A percentile compares a stretch with the other conserved stretches of the same genome.
phyloP scores from a whole-genome alignment of 2,888 invertebrate genomes.

The Icerya purchasi region DNA sequence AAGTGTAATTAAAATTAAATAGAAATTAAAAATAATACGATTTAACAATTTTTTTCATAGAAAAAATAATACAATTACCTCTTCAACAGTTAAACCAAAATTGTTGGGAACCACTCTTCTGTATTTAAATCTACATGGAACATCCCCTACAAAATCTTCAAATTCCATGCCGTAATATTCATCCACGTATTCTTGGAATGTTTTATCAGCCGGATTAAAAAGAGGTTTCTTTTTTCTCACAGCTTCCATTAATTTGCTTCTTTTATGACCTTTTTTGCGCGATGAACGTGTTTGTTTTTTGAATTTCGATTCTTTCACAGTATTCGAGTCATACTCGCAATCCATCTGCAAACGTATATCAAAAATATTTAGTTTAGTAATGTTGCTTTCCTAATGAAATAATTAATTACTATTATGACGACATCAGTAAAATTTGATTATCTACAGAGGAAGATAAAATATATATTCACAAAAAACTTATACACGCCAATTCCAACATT shows the following conservation, averaged over 20 bases:
- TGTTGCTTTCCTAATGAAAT: too few species aligned
- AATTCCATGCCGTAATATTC: slow-evolving; percentile 89
- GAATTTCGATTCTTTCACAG: slow-evolving; percentile 26
- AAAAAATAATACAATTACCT: slow-evolving; percentile 34
- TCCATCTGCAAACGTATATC: too few species aligned
- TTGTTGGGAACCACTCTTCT: slow-evolving; percentile 69
- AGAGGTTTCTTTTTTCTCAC: slow-evolving; percentile 55
- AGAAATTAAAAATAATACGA: neutral
- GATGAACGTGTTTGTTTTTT: slow-evolving; percentile 36
- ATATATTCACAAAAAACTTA: too few species aligned
- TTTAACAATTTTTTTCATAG: slow-evolving; percentile 1
- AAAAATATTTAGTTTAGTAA: too few species aligned
- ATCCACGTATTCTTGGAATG: slow-evolving; percentile 71
- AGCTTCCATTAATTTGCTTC: slow-evolving; percentile 24
- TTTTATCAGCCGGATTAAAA: slow-evolving; percentile 54
- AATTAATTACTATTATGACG: too few species aligned
- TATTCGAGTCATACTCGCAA: slow-evolving; percentile 50
- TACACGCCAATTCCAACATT: too few species aligned
- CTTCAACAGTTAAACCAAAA: slow-evolving; percentile 75
- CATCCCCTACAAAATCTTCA: slow-evolving; percentile 82
- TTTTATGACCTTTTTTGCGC: slow-evolving; percentile 36
- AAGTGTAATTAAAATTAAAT: neutral
- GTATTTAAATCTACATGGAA: slow-evolving; percentile 84
- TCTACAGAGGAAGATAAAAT: too few species aligned
- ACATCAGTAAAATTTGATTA: too few species aligned